Evolutionary conservation across 2,113 vertebrate species (phyloP).

Genomic region (Pseudonaja textilis): DNA sequence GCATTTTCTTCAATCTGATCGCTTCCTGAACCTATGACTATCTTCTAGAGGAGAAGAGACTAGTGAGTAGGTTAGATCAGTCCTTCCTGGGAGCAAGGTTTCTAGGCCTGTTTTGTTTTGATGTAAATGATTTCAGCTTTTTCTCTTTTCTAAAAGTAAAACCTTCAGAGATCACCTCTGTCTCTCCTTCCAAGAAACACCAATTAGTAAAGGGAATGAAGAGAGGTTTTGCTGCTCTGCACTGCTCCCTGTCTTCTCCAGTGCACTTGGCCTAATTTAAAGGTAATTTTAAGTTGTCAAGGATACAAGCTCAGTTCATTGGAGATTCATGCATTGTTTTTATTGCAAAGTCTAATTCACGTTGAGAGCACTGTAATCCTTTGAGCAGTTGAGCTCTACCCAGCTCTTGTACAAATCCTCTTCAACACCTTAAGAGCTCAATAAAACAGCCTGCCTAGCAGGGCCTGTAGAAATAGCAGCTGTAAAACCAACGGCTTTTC

Average conservation of each 20-base stretch:
- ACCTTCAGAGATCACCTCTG: neutral
- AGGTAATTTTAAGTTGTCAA: constrained; percentile 7
- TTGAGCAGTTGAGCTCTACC: constrained; percentile 4
- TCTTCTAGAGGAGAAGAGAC: neutral
- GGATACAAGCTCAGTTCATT: neutral
- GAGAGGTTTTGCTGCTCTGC: neutral
- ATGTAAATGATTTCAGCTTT: constrained; percentile 9
- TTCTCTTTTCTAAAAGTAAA: constrained; percentile 44
- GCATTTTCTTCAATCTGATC: neutral
- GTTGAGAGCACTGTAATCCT: neutral
- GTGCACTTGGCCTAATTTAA: constrained; percentile 19
- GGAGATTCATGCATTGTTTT: constrained; percentile 8
- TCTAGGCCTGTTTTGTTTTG: neutral
- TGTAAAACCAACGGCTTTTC: constrained; percentile 13
- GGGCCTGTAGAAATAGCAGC: neutral
- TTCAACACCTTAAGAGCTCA: constrained; percentile 9
- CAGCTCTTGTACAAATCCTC: neutral
- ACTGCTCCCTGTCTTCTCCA: neutral
- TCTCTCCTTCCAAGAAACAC: neutral
- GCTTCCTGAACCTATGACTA: too few relatives aligned
- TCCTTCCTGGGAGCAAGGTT: neutral
- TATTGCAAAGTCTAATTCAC: constrained; percentile 20
- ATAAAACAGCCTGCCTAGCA: neutral
- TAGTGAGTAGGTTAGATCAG: neutral
- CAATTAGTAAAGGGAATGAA: neutral